Conservation (phyloP, 2,797 vertebrate species). For the Spheniscus humboldti region DNA sequence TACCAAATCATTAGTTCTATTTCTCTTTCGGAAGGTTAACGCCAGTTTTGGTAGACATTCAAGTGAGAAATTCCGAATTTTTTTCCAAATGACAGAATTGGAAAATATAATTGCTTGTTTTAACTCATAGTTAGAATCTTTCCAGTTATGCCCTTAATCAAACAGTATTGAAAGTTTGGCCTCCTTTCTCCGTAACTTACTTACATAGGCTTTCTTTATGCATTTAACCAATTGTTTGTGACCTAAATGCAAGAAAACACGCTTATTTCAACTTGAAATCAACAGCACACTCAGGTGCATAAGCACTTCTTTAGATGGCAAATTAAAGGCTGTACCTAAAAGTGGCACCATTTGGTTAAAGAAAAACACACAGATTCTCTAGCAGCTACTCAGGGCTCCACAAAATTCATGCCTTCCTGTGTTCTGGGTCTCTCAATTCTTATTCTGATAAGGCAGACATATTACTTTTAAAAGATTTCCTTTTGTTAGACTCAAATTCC, state of each 20-base stretch:
- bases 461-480: not conserved
- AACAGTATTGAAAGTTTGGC: not conserved
- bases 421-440: not conserved
- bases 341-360: not conserved
- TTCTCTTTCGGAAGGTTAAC: not conserved
- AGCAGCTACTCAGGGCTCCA: not conserved
- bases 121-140: not conserved
- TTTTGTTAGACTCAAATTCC: not conserved
- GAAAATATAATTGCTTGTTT: not conserved
- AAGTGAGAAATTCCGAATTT: not conserved
- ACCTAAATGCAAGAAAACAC: not conserved
- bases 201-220: not conserved
- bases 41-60: not conserved
- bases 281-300: not conserved
- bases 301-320: not conserved
- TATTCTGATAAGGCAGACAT: not conserved
- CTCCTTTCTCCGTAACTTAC: not conserved
- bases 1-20: constrained; percentile 27
- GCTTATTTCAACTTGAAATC: not conserved
- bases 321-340: not conserved
- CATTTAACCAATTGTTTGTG: not conserved
- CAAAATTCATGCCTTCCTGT: not conserved
- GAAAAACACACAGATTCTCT: not conserved
- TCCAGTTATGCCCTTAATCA: not conserved
- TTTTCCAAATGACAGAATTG: not conserved